Evolutionary conservation across 1,140 invertebrate species (phyloP).

Genomic region (Halesus radiatus): DNA sequence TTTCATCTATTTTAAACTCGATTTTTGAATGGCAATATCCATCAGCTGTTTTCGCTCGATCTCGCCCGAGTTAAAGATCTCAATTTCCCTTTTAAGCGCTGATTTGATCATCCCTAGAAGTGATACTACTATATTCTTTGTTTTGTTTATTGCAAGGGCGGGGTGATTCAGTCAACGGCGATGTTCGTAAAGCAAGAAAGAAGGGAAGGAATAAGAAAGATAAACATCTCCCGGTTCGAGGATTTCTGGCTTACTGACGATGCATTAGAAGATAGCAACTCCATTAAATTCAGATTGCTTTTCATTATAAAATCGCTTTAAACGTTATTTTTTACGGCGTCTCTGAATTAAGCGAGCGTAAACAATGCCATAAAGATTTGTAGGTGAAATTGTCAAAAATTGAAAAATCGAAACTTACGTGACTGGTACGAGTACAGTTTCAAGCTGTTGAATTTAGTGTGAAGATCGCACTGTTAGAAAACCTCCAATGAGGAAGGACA

Average conservation of each 20-base stretch:
- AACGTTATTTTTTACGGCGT: not conserved
- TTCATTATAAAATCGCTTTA: conserved; percentile 2
- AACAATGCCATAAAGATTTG: too few species aligned
- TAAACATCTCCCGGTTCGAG: conserved; percentile 3
- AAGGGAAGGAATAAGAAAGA: not conserved
- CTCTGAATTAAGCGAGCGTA: too few species aligned
- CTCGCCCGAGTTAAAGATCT: conserved; percentile 26
- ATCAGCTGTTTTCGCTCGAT: not conserved
- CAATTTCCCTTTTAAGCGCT: conserved; percentile 6
- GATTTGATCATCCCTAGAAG: not conserved
- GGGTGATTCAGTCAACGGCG: not conserved
- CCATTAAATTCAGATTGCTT: conserved; percentile 7
- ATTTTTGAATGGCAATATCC: conserved; percentile 24
- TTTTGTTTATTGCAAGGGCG: conserved; percentile 22
- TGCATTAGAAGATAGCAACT: conserved; percentile 12
- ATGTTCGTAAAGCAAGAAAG: conserved; percentile 11
- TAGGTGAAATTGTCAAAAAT: too few species aligned
- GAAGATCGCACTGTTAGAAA: too few species aligned
- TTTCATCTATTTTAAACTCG: not conserved
- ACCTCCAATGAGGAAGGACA: too few species aligned
- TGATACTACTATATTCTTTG: not conserved
- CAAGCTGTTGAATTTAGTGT: too few species aligned
- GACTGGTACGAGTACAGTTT: too few species aligned
- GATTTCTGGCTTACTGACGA: conserved; percentile 7
- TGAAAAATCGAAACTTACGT: too few species aligned